Conservation (phyloP, 2,113 vertebrate species). For the Trematocara stigmaticum region DNA sequence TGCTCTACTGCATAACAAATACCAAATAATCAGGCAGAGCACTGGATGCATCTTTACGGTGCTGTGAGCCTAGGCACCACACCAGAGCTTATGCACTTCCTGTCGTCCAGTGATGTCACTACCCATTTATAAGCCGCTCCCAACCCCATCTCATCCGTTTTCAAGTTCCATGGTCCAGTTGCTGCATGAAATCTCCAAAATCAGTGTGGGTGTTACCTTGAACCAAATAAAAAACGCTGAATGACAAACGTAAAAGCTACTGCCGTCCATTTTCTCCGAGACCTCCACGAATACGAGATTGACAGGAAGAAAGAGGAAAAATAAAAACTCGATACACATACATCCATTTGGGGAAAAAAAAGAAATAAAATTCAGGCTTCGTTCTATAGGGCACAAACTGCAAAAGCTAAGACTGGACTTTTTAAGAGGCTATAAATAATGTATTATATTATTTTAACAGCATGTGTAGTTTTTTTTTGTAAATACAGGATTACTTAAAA, state of each 20-base stretch:
- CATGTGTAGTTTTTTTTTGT: conserved; percentile 91
- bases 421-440: conserved; percentile 97
- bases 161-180: conserved; percentile 62
- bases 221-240: conserved; percentile 67
- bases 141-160: conserved; percentile 35
- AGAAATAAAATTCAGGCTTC: conserved; percentile 71
- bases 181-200: conserved; percentile 73
- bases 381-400: conserved; percentile 86
- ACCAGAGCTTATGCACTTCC: conserved; percentile 67
- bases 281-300: conserved; percentile 36
- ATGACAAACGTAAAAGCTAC: conserved; percentile 67
- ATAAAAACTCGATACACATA: conserved; percentile 55
- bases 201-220: conserved; percentile 65
- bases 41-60: conserved; percentile 63
- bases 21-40: conserved; percentile 69
- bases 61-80: conserved; percentile 65
- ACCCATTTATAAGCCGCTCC: conserved; percentile 53
- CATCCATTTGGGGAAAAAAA: conserved; percentile 51
- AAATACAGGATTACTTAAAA: conserved; percentile 83
- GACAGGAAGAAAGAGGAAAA: conserved; percentile 4
- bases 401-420: conserved; percentile 87
- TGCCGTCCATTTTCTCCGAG: conserved; percentile 67
- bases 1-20: conserved; percentile 61
- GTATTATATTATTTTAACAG: conserved; percentile 97
- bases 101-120: conserved; percentile 71